Evolutionary conservation across 1,140 invertebrate genomes (phyloP).

Genomic region (Dufourea novaeangliae): DNA sequence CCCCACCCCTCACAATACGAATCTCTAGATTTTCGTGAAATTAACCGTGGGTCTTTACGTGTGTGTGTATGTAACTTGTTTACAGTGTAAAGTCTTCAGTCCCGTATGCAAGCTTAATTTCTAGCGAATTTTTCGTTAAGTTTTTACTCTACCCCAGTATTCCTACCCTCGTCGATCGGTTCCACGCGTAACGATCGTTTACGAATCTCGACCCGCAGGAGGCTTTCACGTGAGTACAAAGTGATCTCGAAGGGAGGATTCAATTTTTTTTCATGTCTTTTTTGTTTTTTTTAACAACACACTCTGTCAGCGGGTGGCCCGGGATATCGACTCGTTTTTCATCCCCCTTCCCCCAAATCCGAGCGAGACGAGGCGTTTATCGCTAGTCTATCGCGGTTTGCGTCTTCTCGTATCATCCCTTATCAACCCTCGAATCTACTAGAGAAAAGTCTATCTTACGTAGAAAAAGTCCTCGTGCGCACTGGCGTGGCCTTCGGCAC

Average conservation of each 20-base stretch:
- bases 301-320: slow-evolving; percentile 67
- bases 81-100: slow-evolving; percentile 23
- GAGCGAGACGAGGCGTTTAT: slow-evolving; percentile 29
- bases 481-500: slow-evolving; percentile 54
- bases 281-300: too few relatives aligned
- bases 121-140: neutral
- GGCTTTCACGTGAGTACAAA: too few relatives aligned
- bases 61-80: neutral
- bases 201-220: neutral
- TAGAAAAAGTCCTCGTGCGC: slow-evolving; percentile 70
- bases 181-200: slow-evolving; percentile 7
- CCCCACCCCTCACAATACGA: neutral
- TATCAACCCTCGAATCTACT: slow-evolving; percentile 43
- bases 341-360: neutral
- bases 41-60: neutral
- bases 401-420: neutral
- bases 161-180: neutral
- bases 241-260: neutral
- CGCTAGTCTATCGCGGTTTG: slow-evolving; percentile 13
- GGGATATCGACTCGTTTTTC: slow-evolving; percentile 51
- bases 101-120: slow-evolving; percentile 38
- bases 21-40: neutral
- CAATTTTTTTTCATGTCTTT: too few relatives aligned
- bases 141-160: too few relatives aligned
- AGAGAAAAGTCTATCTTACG: slow-evolving; percentile 71